These are phyloP conservation scores for Akabosia matsudoensis DNA, from an alignment of 1,140 invertebrate genomes.

Conservation along the genomic window DNA sequence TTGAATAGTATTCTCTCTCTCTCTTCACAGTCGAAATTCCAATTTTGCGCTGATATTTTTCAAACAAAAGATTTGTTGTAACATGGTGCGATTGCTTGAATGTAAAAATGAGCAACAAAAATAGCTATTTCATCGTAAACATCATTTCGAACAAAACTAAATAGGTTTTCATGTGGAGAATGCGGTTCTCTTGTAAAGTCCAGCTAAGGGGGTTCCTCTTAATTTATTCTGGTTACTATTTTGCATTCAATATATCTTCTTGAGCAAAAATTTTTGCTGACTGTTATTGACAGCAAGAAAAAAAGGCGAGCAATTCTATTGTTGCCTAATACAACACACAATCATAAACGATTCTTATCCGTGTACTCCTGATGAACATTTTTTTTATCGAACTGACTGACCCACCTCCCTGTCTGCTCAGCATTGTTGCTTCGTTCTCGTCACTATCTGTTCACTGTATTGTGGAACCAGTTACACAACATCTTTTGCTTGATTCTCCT, in stretches of 20 bases:
- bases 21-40: no score
- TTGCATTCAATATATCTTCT: background rate
- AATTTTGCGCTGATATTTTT: no score
- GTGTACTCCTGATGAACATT: background rate
- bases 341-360: background rate
- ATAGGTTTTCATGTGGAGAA: no score
- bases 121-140: background rate
- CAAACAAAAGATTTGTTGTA: no score
- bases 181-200: background rate
- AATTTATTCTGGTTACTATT: background rate
- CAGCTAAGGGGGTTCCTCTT: background rate
- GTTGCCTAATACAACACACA: background rate
- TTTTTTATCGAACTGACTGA: background rate
- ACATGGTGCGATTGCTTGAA: no score
- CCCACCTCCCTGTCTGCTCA: background rate
- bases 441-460: background rate
- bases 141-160: background rate
- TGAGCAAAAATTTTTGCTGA: background rate
- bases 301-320: background rate
- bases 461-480: background rate
- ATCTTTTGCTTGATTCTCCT: background rate
- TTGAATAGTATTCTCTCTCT: no score
- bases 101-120: no score
- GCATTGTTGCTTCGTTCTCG: background rate
- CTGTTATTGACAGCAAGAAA: background rate